phyloP scores from a whole-genome alignment of 2,797 vertebrate species.

The Scolopax rusticola region DNA sequence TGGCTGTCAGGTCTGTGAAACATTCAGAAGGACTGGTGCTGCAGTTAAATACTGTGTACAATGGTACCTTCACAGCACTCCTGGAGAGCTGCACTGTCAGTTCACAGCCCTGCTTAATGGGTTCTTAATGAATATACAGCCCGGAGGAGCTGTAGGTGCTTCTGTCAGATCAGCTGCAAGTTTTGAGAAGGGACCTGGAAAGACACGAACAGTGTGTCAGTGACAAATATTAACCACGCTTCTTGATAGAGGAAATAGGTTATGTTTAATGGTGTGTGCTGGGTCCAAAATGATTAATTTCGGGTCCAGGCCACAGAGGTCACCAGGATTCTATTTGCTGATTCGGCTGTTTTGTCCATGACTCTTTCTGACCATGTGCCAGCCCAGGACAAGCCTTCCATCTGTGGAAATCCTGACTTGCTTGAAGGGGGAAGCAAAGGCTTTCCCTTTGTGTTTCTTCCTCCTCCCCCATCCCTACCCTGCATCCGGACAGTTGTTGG shows the following conservation, averaged over 20 bases:
- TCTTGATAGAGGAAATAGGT: neutral
- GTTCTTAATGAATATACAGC: neutral
- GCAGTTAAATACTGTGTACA: neutral
- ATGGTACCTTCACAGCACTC: neutral
- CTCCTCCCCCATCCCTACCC: neutral
- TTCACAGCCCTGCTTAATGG: neutral
- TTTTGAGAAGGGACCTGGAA: neutral
- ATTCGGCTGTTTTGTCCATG: neutral
- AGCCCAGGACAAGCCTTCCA: neutral
- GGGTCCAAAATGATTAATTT: neutral
- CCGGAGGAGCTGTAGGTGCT: neutral
- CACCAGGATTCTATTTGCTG: neutral
- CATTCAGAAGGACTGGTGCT: neutral
- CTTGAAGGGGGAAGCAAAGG: neutral
- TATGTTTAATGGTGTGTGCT: slow-evolving; percentile 35
- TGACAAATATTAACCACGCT: slow-evolving; percentile 43
- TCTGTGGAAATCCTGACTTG: neutral
- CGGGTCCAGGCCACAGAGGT: neutral
- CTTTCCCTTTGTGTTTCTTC: neutral
- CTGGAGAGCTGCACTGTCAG: neutral
- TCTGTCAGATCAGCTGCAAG: neutral
- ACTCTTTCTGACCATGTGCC: neutral
- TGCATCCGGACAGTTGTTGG: neutral
- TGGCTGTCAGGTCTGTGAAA: neutral
- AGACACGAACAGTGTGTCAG: neutral